Base-by-base conservation (phyloP, 2,888 invertebrate genomes). In the Macrophya alboannulata region DNA sequence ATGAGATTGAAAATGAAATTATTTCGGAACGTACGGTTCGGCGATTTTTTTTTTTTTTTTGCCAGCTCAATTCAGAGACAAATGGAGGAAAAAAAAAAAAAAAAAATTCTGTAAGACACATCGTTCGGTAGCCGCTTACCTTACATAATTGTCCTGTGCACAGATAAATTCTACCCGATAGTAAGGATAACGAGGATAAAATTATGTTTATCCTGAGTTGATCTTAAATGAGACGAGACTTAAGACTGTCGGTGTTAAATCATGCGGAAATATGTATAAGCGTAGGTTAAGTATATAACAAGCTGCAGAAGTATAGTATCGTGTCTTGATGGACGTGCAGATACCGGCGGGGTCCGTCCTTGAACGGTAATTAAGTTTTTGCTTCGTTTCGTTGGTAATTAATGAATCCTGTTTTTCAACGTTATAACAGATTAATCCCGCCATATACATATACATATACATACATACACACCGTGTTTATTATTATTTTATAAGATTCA, bases 121-220 rank as follows among this genome's bases (percentile, higher is more conserved):
- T 31, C 31, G 31, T 55, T 55, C 6, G 2, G 55, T 8, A 55
- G 43, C 25, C 10, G 40, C 82, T 68, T 25, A 8, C 17, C 12
- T 12, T 71, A 31, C 48, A 48, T 17, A 12, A 15, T 31, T 12
- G 51, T 51, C 17, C 51, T 77, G 9, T n/a, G n/a, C n/a, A n/a
- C n/a, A 17, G 77, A 77, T 55, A 31, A 77, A 77, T 31, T 31
- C 31, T 55, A 40, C 45, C 45, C 77, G 0, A 17, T 37, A 55
- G 55, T 77, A 77, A 55, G 77, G 77, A 31, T 77, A 51, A 77
- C 77, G 77, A 77, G 77, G 37, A 77, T 48, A 55, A 77, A 77
- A 55, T 10, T 55, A 55, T 8, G 77, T 15, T 31, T 77, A 77
- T 77, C 55, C 31, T 3, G 31, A 31, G 48, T 51, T 15, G 77